Percentiles rank a stretch among this genome's conserved stretches.
These are phyloP conservation scores for Sarotherodon lohbergeri DNA, from an alignment of 2,113 vertebrate genomes.

Conservation along the genomic window DNA sequence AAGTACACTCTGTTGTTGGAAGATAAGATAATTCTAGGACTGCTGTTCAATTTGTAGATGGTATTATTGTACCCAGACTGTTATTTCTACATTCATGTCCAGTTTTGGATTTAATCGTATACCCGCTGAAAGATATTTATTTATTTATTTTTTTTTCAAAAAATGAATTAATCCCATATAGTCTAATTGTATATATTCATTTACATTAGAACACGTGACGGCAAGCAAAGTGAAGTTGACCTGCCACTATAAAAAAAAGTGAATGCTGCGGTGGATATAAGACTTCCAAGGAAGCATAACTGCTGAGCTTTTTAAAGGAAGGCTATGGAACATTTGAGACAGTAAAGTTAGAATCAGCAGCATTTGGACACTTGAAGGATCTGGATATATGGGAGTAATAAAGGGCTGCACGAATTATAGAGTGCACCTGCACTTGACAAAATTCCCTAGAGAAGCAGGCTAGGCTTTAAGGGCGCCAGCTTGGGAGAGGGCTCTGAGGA, in stretches of 20 bases:
- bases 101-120: background rate
- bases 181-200: background rate
- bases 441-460: background rate
- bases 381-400: conserved; percentile 48
- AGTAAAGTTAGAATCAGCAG: conserved; percentile 50
- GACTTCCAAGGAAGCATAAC: background rate
- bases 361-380: conserved; percentile 31
- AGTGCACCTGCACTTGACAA: background rate
- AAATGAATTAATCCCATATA: background rate
- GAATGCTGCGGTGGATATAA: background rate
- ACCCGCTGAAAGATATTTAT: background rate
- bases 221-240: background rate
- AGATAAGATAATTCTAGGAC: background rate
- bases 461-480: background rate
- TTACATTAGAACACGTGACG: background rate
- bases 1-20: background rate
- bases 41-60: background rate
- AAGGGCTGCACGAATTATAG: conserved; percentile 16
- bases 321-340: conserved; percentile 28
- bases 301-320: conserved; percentile 39
- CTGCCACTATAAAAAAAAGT: background rate
- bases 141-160: background rate
- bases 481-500: background rate
- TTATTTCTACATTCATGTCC: background rate
- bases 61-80: background rate